phyloP scores from a whole-genome alignment of 2,888 invertebrate species.

The Rhamnusium bicolor region DNA sequence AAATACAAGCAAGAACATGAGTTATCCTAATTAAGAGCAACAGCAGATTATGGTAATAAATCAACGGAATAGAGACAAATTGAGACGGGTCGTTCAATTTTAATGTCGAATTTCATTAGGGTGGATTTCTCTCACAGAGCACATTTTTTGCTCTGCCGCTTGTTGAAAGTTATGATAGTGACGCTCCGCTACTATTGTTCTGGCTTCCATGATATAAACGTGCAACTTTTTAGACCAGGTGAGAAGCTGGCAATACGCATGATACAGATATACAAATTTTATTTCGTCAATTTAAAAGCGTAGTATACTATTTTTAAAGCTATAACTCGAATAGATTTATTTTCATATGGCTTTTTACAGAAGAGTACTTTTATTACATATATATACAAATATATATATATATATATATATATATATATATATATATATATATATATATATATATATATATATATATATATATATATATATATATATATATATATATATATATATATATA shows the following conservation, averaged over 20 bases:
- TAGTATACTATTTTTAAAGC: no score
- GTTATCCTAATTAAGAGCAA: constrained; percentile 22
- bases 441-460: no score
- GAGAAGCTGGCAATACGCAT: background rate
- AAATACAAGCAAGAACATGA: constrained; percentile 10
- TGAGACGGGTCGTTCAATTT: constrained; percentile 38
- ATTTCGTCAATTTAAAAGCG: no score
- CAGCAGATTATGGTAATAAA: constrained; percentile 30
- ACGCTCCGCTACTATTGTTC: constrained; percentile 44
- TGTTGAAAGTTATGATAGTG: constrained; percentile 31
- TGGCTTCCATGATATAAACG: constrained; percentile 34
- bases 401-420: no score
- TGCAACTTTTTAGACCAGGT: background rate
- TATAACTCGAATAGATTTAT: no score
- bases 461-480: no score
- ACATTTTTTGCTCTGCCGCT: constrained; percentile 31
- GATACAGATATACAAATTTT: no score
- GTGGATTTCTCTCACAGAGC: constrained; percentile 26
- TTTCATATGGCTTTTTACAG: no score
- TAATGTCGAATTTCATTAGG: constrained; percentile 41
- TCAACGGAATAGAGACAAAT: constrained; percentile 37
- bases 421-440: no score
- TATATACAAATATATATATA: no score
- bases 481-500: no score
- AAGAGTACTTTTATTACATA: no score